phyloP scores from a whole-genome alignment of 2,888 invertebrate species.

The Cepaea hortensis region DNA sequence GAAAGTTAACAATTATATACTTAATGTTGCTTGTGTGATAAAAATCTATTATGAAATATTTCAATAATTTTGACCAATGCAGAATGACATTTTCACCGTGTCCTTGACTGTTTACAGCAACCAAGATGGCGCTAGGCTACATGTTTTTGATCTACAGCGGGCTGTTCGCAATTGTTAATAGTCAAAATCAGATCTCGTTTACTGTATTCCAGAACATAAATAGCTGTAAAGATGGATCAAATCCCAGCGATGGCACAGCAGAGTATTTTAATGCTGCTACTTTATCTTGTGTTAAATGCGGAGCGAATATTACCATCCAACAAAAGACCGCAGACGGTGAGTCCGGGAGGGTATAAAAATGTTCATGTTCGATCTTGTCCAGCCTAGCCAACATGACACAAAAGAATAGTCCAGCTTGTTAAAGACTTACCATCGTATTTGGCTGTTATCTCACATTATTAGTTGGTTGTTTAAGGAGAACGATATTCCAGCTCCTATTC shows the following conservation, averaged over 20 bases:
- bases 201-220: constrained; percentile 42
- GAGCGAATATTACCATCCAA: constrained; percentile 60
- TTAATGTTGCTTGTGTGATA: not conserved
- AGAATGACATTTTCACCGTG: not conserved
- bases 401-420: no score
- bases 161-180: not conserved
- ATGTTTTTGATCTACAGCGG: constrained; percentile 16
- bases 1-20: not conserved
- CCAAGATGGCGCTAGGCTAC: constrained; percentile 51
- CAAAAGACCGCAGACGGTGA: constrained; percentile 66
- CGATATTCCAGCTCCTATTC: no score
- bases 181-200: constrained; percentile 4
- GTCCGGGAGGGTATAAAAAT: not conserved
- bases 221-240: constrained; percentile 56
- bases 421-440: no score
- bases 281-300: constrained; percentile 62
- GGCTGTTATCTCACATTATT: no score
- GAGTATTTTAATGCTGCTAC: constrained; percentile 67
- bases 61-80: constrained; percentile 8
- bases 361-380: not conserved
- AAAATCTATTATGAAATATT: not conserved
- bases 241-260: constrained; percentile 34
- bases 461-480: no score
- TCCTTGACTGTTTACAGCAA: constrained; percentile 51
- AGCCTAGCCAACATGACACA: no score